A percentile compares a stretch with the other conserved stretches of the same genome.
These are phyloP conservation scores for Dinomys branickii DNA, from an alignment of 2,113 vertebrate genomes.

Conservation along the genomic window DNA sequence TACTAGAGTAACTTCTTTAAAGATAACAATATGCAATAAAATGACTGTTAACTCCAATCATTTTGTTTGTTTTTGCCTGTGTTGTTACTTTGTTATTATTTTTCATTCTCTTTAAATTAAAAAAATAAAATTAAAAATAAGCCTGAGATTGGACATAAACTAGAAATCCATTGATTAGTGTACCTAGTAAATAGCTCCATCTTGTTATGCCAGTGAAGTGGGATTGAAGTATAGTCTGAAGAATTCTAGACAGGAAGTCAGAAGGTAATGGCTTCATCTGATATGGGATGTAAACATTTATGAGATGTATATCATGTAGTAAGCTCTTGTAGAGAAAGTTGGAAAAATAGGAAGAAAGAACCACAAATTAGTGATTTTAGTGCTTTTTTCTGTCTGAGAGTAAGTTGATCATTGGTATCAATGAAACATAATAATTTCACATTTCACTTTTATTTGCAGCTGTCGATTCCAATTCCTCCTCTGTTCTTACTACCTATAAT, in stretches of 20 bases:
- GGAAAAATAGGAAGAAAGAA: neutral
- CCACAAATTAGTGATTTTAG: neutral
- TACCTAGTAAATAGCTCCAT: neutral
- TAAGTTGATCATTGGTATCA: neutral
- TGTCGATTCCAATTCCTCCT: neutral
- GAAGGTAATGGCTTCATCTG: neutral
- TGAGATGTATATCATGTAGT: neutral
- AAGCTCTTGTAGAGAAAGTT: neutral
- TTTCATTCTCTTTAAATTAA: neutral
- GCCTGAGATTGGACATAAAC: neutral
- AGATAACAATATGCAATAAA: no score
- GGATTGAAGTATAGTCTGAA: neutral
- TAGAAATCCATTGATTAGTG: neutral
- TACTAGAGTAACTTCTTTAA: no score
- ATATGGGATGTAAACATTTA: neutral
- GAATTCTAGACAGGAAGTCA: neutral
- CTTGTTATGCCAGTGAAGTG: accelerated
- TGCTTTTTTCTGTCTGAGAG: neutral
- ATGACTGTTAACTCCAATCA: no score
- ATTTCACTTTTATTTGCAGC: neutral
- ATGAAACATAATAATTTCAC: neutral
- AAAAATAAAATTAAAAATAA: neutral
- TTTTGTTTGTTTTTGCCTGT: no score
- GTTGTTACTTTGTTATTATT: no score
- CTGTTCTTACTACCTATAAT: neutral